phyloP scores from a whole-genome alignment of 2,797 vertebrate species.

The Bradypus variegatus region DNA sequence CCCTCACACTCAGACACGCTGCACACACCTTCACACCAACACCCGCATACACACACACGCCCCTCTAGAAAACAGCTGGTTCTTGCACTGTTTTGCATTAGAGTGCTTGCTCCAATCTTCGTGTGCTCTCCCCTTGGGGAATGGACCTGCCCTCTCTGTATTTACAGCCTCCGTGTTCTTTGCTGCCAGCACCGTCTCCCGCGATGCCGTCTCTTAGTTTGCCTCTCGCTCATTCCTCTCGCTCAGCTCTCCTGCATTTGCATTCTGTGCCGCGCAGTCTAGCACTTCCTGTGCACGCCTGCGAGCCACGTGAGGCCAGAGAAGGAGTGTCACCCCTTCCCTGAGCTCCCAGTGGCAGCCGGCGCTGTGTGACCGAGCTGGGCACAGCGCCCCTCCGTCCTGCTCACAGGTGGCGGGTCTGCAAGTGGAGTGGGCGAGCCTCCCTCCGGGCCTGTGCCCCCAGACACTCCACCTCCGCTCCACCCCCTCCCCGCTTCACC shows the following conservation, averaged over 20 bases:
- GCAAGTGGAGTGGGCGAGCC: neutral
- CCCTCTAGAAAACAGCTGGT: neutral
- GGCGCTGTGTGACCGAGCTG: accelerated
- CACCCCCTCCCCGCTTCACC: neutral
- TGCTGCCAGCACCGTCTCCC: neutral
- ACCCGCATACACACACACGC: accelerated
- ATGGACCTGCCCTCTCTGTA: neutral
- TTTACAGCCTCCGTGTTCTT: neutral
- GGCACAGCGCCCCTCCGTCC: no score
- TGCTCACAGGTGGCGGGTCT: neutral
- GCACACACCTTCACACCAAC: no score
- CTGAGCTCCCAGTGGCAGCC: no score
- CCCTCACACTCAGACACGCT: no score
- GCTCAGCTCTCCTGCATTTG: neutral
- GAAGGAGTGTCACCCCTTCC: neutral
- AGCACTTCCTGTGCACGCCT: neutral
- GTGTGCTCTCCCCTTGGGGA: no score
- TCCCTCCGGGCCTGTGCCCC: neutral
- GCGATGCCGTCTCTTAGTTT: neutral
- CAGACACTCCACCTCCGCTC: neutral
- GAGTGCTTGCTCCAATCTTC: neutral
- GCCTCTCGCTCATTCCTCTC: neutral
- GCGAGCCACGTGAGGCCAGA: neutral
- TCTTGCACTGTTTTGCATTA: neutral
- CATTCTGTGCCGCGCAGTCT: neutral